A percentile compares a stretch with the other conserved stretches of the same genome.
These are phyloP conservation scores for Thaumetopoea pityocampa DNA, from an alignment of 1,140 invertebrate species.

Conservation along the genomic window DNA sequence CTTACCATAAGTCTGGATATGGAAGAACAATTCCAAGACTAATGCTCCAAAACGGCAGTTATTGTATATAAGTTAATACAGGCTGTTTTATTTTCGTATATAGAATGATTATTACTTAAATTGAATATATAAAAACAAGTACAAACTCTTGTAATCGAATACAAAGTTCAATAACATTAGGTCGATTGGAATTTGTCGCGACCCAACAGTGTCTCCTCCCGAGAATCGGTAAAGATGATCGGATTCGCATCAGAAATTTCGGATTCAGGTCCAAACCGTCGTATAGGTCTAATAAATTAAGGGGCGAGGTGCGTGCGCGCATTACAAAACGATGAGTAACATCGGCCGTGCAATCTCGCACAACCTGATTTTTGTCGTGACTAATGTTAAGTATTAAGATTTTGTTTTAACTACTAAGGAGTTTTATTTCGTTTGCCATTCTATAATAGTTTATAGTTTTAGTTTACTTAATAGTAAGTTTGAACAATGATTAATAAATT, in stretches of 20 bases:
- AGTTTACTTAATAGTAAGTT: too few relatives aligned
- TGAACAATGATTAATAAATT: too few relatives aligned
- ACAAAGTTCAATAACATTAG: conserved; percentile 19
- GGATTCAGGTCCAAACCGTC: conserved; percentile 15
- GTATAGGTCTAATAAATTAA: conserved; percentile 37
- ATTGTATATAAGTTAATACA: too few relatives aligned
- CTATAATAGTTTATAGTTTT: too few relatives aligned
- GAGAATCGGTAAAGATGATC: conserved; percentile 16
- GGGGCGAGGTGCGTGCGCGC: conserved; percentile 39
- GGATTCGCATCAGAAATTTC: conserved; percentile 11
- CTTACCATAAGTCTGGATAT: too few relatives aligned
- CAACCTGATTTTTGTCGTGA: conserved; percentile 17
- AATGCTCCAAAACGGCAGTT: too few relatives aligned
- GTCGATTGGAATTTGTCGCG: conserved; percentile 12
- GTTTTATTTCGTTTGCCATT: background rate
- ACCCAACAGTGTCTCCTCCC: conserved; percentile 6
- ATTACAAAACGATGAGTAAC: conserved; percentile 63
- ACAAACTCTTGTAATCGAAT: conserved; percentile 1
- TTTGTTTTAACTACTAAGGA: background rate
- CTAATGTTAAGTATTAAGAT: conserved; percentile 11
- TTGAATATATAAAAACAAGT: background rate
- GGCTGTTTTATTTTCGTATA: too few relatives aligned
- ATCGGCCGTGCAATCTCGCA: conserved; percentile 10
- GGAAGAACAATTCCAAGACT: too few relatives aligned
- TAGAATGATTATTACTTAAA: too few relatives aligned